These are phyloP conservation scores for Zaprionus ghesquierei DNA, from an alignment of 1,140 invertebrate genomes.

Conservation along the genomic window DNA sequence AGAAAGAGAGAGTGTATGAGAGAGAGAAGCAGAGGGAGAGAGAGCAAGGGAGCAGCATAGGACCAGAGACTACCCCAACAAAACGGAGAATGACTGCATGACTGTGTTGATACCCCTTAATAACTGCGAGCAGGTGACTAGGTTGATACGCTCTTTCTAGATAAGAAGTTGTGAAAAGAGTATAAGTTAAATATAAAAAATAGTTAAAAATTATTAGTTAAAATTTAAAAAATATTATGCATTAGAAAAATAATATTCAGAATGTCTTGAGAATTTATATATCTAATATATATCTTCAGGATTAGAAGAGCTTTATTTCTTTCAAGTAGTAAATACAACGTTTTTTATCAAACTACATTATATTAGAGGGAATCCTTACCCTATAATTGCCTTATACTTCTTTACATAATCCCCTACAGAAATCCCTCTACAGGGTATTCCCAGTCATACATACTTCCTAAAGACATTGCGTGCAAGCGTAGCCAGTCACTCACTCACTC, in stretches of 20 bases:
- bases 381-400: too few relatives aligned
- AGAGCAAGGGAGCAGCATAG: not conserved
- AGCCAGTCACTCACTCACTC: not conserved
- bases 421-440: not conserved
- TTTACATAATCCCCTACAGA: too few relatives aligned
- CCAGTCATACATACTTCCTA: not conserved
- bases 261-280: too few relatives aligned
- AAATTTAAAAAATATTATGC: not conserved
- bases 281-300: too few relatives aligned
- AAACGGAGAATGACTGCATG: not conserved
- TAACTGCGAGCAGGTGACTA: not conserved
- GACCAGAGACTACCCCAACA: conserved; percentile 8
- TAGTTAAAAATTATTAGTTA: not conserved
- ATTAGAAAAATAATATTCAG: not conserved
- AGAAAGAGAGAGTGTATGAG: not conserved
- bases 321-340: too few relatives aligned
- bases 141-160: not conserved
- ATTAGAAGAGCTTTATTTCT: too few relatives aligned
- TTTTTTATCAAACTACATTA: too few relatives aligned
- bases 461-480: conserved; percentile 24
- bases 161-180: not conserved
- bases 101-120: conserved; percentile 25
- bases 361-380: too few relatives aligned
- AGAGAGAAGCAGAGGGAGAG: not conserved
- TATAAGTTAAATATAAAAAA: not conserved